Percentiles rank a stretch among this genome's conserved stretches.
These are phyloP conservation scores for Tor tambroides DNA, from an alignment of 2,113 vertebrate species.

Conservation along the genomic window DNA sequence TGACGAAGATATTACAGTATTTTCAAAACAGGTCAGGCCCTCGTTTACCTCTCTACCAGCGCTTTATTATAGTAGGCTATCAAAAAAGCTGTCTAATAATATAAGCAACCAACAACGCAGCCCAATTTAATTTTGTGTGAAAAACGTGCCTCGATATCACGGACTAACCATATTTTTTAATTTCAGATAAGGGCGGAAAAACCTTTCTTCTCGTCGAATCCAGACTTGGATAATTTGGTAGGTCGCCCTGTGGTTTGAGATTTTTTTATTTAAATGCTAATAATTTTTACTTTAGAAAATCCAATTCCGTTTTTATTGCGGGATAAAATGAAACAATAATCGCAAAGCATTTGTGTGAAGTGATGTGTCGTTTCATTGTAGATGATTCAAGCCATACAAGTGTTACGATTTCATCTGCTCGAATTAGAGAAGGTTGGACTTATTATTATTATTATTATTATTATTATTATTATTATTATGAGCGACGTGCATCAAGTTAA, in stretches of 20 bases:
- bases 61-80: background rate
- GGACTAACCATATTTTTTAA: background rate
- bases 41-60: background rate
- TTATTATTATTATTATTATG: too few species aligned
- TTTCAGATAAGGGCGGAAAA: constrained; percentile 69
- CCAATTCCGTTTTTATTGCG: background rate
- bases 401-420: constrained; percentile 97
- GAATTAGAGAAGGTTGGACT: constrained; percentile 95
- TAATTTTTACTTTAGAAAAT: background rate
- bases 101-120: background rate
- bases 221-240: constrained; percentile 73
- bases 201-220: constrained; percentile 67
- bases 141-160: background rate
- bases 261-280: background rate
- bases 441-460: background rate
- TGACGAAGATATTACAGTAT: constrained; percentile 96
- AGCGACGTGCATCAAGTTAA: background rate
- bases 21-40: constrained; percentile 92
- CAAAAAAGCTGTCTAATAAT: too few species aligned
- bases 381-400: constrained; percentile 98
- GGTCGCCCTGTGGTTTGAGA: constrained; percentile 23
- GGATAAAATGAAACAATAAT: background rate
- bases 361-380: constrained; percentile 53
- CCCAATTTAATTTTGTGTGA: background rate
- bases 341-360: background rate